Conservation (phyloP, 1,140 invertebrate species). For the Drosophila kikkawai region DNA sequence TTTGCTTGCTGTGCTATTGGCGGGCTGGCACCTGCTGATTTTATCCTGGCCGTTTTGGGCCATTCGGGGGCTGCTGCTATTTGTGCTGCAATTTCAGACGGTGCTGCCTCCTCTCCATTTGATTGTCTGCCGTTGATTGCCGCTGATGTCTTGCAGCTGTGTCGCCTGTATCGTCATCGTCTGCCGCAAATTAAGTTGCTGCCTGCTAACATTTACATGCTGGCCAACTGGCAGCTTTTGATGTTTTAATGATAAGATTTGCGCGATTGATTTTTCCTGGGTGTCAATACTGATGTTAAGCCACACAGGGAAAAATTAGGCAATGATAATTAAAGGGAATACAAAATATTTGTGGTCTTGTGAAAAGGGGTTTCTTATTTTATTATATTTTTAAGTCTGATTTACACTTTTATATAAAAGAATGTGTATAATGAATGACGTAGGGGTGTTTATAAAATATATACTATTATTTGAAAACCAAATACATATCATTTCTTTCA, state of each 20-base stretch:
- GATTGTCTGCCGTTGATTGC: conserved; percentile 81
- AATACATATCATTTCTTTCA: no score
- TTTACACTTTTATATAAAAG: no score
- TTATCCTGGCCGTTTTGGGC: conserved; percentile 70
- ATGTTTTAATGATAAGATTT: conserved; percentile 84
- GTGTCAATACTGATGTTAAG: conserved; percentile 63
- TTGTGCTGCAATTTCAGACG: conserved; percentile 56
- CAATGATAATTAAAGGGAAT: no score
- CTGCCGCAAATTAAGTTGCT: conserved; percentile 73
- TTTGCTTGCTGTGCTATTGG: conserved; percentile 7
- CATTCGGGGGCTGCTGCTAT: conserved; percentile 61
- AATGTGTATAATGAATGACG: no score
- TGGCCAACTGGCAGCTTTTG: conserved; percentile 69
- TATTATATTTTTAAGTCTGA: no score
- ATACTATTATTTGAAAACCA: no score
- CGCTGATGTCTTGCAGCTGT: conserved; percentile 79
- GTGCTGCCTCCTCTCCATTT: conserved; percentile 66
- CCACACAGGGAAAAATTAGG: conserved; percentile 6
- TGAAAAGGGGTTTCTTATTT: no score
- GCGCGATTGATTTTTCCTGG: conserved; percentile 78
- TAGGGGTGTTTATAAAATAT: no score
- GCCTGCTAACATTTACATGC: conserved; percentile 72
- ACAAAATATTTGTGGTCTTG: no score
- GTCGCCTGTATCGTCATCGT: conserved; percentile 38
- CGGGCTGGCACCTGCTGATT: conserved; percentile 72